phyloP scores from a whole-genome alignment of 2,888 invertebrate species.

The Noctua fimbriata region DNA sequence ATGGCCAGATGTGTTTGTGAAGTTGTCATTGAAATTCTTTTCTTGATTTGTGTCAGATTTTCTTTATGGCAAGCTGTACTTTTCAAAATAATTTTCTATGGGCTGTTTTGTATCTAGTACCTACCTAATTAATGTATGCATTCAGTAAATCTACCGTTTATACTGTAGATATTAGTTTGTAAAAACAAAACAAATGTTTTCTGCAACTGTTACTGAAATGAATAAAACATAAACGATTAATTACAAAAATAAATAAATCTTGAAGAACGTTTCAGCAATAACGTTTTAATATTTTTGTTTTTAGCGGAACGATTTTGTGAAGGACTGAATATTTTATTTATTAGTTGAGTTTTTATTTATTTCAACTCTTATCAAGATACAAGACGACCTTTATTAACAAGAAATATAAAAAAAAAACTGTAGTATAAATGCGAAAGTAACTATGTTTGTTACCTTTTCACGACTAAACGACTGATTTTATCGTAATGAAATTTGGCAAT shows the following conservation, averaged over 20 bases:
- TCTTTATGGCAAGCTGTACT: neutral
- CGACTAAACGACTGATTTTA: too few relatives aligned
- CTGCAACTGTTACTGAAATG: neutral
- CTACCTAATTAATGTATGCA: too few relatives aligned
- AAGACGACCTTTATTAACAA: neutral
- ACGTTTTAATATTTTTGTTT: conserved; percentile 40
- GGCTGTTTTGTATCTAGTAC: neutral
- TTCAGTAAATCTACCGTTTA: neutral
- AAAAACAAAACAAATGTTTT: too few relatives aligned
- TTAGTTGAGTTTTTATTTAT: conserved; percentile 17
- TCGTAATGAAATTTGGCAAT: too few relatives aligned
- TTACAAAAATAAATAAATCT: conserved; percentile 17
- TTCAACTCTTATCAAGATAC: neutral
- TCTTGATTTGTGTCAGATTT: neutral
- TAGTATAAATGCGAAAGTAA: too few relatives aligned
- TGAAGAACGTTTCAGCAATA: conserved; percentile 27
- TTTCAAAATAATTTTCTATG: neutral
- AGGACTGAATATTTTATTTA: conserved; percentile 15
- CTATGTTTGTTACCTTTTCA: too few relatives aligned
- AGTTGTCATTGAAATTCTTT: conserved; percentile 35
- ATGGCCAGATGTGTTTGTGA: conserved; percentile 43
- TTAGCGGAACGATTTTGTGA: conserved; percentile 13
- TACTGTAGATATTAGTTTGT: neutral
- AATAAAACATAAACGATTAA: conserved; percentile 1
- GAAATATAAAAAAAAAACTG: neutral